Evolutionary conservation across 2,888 invertebrate genomes (phyloP).

Genomic region (Cryptocephalus primarius): DNA sequence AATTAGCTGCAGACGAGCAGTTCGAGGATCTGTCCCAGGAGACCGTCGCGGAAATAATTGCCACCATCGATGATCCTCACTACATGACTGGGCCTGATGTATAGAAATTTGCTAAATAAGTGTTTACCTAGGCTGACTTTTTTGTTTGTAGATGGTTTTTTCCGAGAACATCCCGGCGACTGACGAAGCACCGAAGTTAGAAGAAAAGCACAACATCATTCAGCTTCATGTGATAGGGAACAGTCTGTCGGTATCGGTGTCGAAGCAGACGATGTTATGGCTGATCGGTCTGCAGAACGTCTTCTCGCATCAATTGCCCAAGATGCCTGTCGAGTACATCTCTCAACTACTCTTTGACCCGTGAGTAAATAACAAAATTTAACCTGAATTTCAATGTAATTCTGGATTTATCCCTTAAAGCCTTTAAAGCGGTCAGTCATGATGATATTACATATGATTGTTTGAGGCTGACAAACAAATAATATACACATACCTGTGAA

Average conservation of each 20-base stretch:
- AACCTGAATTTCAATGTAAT: no score
- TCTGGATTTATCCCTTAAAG: no score
- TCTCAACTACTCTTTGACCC: constrained; percentile 90
- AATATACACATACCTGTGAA: no score
- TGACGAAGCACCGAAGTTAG: constrained; percentile 83
- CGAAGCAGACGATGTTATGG: constrained; percentile 89
- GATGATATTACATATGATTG: no score
- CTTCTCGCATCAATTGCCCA: constrained; percentile 88
- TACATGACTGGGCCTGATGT: constrained; percentile 77
- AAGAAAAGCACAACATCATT: constrained; percentile 81
- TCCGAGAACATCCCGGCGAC: constrained; percentile 70
- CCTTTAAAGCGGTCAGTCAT: no score
- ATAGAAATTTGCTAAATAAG: background rate
- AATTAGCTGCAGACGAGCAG: constrained; percentile 37
- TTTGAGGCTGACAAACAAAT: no score
- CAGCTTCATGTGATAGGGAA: constrained; percentile 93
- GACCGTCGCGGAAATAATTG: constrained; percentile 69
- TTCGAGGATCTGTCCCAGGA: constrained; percentile 68
- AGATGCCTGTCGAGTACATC: constrained; percentile 97
- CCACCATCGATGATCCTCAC: constrained; percentile 72
- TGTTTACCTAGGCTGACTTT: constrained; percentile 2
- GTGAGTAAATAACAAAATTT: constrained; percentile 45
- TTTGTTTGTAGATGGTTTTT: constrained; percentile 50
- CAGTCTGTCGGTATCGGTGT: constrained; percentile 74
- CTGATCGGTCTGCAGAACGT: constrained; percentile 87